phyloP scores from a whole-genome alignment of 1,140 invertebrate genomes.

The Rhyzopertha dominica region DNA sequence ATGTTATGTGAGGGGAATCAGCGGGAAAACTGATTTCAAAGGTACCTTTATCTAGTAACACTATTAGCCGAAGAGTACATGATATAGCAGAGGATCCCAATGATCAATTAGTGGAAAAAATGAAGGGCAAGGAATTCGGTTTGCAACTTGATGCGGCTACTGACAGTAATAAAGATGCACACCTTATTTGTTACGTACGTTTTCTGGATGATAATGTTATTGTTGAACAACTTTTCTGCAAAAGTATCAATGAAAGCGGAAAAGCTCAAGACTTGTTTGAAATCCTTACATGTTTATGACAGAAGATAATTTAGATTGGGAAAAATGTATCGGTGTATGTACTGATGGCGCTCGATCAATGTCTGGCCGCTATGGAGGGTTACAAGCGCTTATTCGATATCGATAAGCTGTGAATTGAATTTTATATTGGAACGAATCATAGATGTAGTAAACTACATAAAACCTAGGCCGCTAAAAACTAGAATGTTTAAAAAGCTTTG shows the following conservation, averaged over 20 bases:
- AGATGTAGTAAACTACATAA: constrained; percentile 25
- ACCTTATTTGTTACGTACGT: constrained; percentile 30
- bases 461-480: constrained; percentile 26
- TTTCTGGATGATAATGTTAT: constrained; percentile 33
- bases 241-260: constrained; percentile 24
- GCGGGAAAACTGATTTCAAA: constrained; percentile 29
- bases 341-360: constrained; percentile 28
- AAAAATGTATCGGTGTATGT: constrained; percentile 29
- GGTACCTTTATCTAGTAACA: constrained; percentile 35
- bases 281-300: constrained; percentile 19
- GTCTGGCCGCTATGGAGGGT: constrained; percentile 21
- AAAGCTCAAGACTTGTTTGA: constrained; percentile 30
- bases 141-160: constrained; percentile 34
- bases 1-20: constrained; percentile 25
- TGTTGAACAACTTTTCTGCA: constrained; percentile 28
- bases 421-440: too few species aligned
- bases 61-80: constrained; percentile 31
- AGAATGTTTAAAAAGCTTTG: constrained; percentile 35
- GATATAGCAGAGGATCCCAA: constrained; percentile 31
- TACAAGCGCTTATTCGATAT: constrained; percentile 15
- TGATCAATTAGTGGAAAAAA: constrained; percentile 28
- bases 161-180: constrained; percentile 29
- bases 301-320: constrained; percentile 21
- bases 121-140: constrained; percentile 28
- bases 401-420: too few species aligned